Percentiles rank a stretch among this genome's conserved stretches.
Conservation (phyloP, 2,888 invertebrate genomes). For the Drosophila pseudotakahashii region DNA sequence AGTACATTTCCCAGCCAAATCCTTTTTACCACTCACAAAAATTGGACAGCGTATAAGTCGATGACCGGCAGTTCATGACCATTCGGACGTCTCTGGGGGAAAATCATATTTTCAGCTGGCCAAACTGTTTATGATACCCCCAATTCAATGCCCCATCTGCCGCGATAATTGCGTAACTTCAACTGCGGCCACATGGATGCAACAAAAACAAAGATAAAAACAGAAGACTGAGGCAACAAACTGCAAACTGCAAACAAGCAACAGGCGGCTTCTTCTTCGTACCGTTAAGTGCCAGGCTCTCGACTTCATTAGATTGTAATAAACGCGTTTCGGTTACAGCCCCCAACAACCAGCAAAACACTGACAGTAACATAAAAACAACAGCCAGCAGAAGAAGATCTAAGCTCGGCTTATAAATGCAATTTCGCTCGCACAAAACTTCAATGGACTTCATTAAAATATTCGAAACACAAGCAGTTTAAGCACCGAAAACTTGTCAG, state of each 20-base stretch:
- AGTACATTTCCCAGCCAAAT: not conserved
- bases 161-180: conserved; percentile 44
- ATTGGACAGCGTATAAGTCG: conserved; percentile 2
- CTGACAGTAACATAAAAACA: conserved; percentile 75
- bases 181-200: conserved; percentile 13
- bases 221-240: conserved; percentile 21
- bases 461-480: conserved; percentile 78
- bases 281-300: conserved; percentile 78
- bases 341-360: conserved; percentile 52
- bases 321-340: conserved; percentile 74
- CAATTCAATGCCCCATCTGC: conserved; percentile 34
- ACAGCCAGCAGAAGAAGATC: conserved; percentile 52
- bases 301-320: conserved; percentile 80
- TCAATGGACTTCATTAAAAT: conserved; percentile 80
- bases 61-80: conserved; percentile 25
- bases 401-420: conserved; percentile 75
- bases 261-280: conserved; percentile 36
- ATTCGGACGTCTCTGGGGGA: conserved; percentile 9
- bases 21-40: conserved; percentile 12
- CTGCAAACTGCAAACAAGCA: conserved; percentile 39
- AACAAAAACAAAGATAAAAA: conserved; percentile 11
- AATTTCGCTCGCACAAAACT: conserved; percentile 78
- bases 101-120: conserved; percentile 20
- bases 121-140: conserved; percentile 39
- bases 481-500: conserved; percentile 48